Conservation (phyloP, 1,140 invertebrate genomes). For the Drosophila cardini region DNA sequence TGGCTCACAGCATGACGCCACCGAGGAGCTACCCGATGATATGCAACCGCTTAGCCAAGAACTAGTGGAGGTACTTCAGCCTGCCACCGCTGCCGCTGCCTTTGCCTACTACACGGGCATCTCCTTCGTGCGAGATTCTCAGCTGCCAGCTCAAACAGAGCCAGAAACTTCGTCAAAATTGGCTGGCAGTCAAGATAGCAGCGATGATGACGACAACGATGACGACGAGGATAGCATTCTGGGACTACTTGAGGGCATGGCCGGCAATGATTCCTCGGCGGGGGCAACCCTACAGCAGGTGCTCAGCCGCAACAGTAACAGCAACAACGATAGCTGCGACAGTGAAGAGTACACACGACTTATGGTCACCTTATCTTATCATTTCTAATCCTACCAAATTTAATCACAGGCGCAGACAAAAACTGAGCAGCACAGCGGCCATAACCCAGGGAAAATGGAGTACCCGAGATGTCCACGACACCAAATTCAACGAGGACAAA, state of each 20-base stretch:
- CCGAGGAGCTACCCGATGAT: conserved; percentile 42
- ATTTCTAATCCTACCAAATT: conserved; percentile 1
- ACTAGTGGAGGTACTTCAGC: conserved; percentile 73
- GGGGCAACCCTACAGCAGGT: conserved; percentile 62
- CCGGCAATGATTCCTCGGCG: conserved; percentile 39
- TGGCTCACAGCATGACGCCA: conserved; percentile 43
- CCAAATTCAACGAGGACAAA: conserved; percentile 94
- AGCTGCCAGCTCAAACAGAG: conserved; percentile 42
- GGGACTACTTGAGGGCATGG: conserved; percentile 51
- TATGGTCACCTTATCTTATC: not conserved
- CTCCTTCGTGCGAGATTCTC: conserved; percentile 72
- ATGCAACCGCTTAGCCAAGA: conserved; percentile 70
- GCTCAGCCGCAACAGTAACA: conserved; percentile 51
- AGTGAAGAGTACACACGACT: conserved; percentile 63
- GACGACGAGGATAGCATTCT: conserved; percentile 62
- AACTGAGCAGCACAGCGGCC: conserved; percentile 60
- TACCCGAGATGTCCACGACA: conserved; percentile 91
- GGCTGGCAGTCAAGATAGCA: conserved; percentile 61
- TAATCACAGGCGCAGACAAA: conserved; percentile 55
- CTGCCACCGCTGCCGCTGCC: conserved; percentile 68
- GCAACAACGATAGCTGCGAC: conserved; percentile 50
- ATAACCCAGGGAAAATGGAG: conserved; percentile 87
- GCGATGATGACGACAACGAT: conserved; percentile 71
- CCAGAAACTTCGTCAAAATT: conserved; percentile 18
- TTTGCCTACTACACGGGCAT: conserved; percentile 80